Base-by-base conservation (phyloP, 2,797 vertebrate genomes). In the Erpetoichthys calabaricus region DNA sequence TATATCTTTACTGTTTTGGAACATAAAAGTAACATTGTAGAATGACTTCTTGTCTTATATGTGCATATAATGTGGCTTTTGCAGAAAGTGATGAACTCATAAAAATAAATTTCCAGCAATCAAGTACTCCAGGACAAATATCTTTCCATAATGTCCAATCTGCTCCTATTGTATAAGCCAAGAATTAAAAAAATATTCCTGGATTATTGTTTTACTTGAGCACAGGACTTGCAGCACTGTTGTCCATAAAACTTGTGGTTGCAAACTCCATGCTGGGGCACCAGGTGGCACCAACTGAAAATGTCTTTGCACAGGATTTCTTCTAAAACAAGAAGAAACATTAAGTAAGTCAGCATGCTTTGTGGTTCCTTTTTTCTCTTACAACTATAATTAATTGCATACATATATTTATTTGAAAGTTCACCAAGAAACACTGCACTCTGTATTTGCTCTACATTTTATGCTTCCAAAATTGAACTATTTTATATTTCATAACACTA, bases 211-310 rank as follows among this genome's bases (percentile, higher is more conserved):
- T 79, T 89, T 71, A 87, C 92, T 69, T 77, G 76, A 0, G 89
- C 85, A 63, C 95, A 99, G 3, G 96, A 93, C 67, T 81, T 90
- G 75, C 96, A 99, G 53, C 96, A 99, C 62, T 96, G 92, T 61
- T 93, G 89, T 59, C 94, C 94, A 0, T 99, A 98, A 72, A 97
- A 97, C 67, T 91, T 93, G 81, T 99, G 94, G 74, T 91, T 91
- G 61, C 95, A 99, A 61, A 98, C 86, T 1, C 92, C 88, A 0
- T 99, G 94, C 65, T 93, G 93, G 44, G 91, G 94, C 41, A 97
- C 96, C 70, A 99, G 72, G 68, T 87, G 90, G 65, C 96, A 99
- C 95, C 95, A 98, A 64, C 75, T 81, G 75, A 94, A 98, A 66
- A 80, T 85, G 68, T 99, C 95, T 9, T 89, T 57, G 47, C 96